A percentile compares a stretch with the other conserved stretches of the same genome.
phyloP scores from a whole-genome alignment of 1,140 invertebrate species.

The Apis dorsata region DNA sequence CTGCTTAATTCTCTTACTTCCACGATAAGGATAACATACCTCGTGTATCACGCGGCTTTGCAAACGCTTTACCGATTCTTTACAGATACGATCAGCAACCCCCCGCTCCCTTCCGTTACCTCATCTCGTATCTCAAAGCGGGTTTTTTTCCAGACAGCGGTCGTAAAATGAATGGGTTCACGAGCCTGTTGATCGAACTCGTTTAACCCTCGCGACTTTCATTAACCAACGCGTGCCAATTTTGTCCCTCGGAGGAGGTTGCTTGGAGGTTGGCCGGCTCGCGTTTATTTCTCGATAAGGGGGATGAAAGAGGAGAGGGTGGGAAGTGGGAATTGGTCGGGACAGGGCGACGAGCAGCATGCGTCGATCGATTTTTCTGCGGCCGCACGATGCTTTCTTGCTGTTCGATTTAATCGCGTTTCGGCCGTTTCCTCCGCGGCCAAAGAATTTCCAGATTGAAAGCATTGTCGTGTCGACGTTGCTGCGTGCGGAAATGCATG shows the following conservation, averaged over 20 bases:
- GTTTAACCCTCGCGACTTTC: too few relatives aligned
- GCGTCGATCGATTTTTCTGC: not conserved
- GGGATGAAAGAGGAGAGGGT: not conserved
- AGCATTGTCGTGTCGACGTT: conserved; percentile 1
- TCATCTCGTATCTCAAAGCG: not conserved
- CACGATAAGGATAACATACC: conserved; percentile 3
- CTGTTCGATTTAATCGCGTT: conserved; percentile 21
- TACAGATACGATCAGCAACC: too few relatives aligned
- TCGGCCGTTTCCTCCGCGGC: not conserved
- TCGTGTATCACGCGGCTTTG: not conserved
- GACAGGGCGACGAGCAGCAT: not conserved
- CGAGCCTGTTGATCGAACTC: too few relatives aligned
- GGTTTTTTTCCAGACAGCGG: not conserved
- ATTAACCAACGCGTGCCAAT: too few relatives aligned
- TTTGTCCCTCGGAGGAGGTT: too few relatives aligned
- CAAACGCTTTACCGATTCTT: conserved; percentile 14
- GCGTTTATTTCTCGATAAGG: too few relatives aligned
- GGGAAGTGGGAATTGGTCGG: not conserved
- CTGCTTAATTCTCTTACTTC: not conserved
- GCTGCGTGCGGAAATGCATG: not conserved
- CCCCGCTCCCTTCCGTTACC: not conserved
- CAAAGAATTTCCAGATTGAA: conserved; percentile 25
- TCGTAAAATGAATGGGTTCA: not conserved
- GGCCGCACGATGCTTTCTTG: not conserved
- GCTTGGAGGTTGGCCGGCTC: too few relatives aligned